Evolutionary conservation across 1,140 invertebrate genomes (phyloP).

Genomic region (Camponotus floridanus): DNA sequence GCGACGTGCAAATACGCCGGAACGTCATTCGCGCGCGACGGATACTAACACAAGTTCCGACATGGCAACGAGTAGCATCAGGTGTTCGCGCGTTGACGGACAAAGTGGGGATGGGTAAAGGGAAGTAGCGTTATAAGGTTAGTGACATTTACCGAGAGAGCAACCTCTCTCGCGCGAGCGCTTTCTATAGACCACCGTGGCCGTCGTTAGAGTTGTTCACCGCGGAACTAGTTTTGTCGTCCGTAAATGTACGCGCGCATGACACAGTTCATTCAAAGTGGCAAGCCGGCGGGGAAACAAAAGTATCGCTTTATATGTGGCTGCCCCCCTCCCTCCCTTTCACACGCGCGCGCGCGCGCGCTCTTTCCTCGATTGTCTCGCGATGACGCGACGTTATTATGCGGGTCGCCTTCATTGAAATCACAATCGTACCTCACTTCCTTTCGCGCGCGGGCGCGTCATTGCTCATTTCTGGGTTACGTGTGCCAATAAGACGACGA

Average conservation of each 20-base stretch:
- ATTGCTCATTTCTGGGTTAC: constrained; percentile 35
- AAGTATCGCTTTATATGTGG: background rate
- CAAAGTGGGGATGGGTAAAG: background rate
- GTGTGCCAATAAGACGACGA: constrained; percentile 44
- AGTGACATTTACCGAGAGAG: constrained; percentile 67
- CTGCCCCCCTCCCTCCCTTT: background rate
- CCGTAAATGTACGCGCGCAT: constrained; percentile 42
- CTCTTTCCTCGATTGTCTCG: background rate
- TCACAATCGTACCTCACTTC: constrained; percentile 41
- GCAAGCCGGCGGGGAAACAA: constrained; percentile 10
- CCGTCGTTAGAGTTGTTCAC: background rate
- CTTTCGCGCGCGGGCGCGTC: constrained; percentile 13
- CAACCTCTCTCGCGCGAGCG: constrained; percentile 11
- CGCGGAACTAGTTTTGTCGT: constrained; percentile 46
- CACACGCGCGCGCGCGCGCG: background rate
- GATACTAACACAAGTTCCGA: constrained; percentile 46
- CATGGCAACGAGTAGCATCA: background rate
- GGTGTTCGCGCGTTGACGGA: constrained; percentile 58
- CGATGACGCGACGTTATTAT: constrained; percentile 2
- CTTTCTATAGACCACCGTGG: constrained; percentile 38
- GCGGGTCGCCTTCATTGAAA: constrained; percentile 21
- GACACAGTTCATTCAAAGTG: constrained; percentile 61
- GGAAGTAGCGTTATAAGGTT: constrained; percentile 59
- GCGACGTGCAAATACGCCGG: constrained; percentile 32
- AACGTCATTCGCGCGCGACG: constrained; percentile 46